Conservation (phyloP, 1,140 invertebrate species). For the Stenopsyche tienmushanensis region DNA sequence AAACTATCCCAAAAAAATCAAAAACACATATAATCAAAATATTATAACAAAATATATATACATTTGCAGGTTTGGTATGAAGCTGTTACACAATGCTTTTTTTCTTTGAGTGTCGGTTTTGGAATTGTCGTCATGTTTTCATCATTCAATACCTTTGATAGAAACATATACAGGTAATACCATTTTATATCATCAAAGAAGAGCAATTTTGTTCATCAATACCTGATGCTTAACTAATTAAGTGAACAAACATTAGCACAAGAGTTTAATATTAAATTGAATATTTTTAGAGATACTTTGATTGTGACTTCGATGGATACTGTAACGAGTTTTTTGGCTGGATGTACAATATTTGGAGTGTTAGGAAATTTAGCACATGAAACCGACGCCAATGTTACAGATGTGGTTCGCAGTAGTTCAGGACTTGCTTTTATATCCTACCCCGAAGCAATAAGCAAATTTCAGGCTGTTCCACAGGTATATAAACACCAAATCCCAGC, state of each 20-base stretch:
- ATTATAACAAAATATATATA: neutral
- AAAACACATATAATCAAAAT: neutral
- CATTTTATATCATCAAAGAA: no score
- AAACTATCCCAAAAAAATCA: constrained; percentile 26
- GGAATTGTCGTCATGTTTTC: constrained; percentile 81
- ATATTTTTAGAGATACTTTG: constrained; percentile 62
- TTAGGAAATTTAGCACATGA: constrained; percentile 73
- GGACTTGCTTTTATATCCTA: constrained; percentile 85
- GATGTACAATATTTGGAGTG: constrained; percentile 85
- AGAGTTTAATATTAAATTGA: neutral
- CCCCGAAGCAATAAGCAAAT: constrained; percentile 85
- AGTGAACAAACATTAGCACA: no score
- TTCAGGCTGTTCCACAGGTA: constrained; percentile 74
- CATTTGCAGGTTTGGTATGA: constrained; percentile 74
- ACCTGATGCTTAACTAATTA: no score
- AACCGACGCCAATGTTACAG: constrained; percentile 52
- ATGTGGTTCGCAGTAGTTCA: constrained; percentile 67
- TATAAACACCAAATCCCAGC: neutral
- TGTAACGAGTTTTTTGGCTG: constrained; percentile 79
- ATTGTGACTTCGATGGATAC: constrained; percentile 76
- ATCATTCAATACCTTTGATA: constrained; percentile 79
- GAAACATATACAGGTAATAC: constrained; percentile 80
- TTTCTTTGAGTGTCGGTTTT: constrained; percentile 80
- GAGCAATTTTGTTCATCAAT: no score
- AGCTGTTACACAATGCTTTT: constrained; percentile 83